Conservation (phyloP, 2,797 vertebrate species). For the Acridotheres tristis region DNA sequence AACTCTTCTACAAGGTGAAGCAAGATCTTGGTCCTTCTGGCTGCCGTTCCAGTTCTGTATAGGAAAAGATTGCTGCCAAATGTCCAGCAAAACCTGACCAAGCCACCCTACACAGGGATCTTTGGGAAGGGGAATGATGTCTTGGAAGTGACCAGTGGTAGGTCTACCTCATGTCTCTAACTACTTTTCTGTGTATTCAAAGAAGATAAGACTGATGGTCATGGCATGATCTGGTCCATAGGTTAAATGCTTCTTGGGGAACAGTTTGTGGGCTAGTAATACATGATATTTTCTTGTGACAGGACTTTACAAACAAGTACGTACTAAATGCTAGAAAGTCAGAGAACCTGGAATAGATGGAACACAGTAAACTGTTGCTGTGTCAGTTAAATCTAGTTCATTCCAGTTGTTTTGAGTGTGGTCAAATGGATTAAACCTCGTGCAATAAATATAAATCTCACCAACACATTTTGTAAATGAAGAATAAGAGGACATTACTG, state of each 20-base stretch:
- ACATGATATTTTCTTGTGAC: background rate
- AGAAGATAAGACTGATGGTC: rapidly evolving
- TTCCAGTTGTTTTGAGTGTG: background rate
- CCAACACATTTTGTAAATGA: background rate
- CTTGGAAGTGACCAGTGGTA: background rate
- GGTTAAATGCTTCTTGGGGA: background rate
- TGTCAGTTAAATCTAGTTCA: background rate
- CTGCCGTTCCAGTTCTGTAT: background rate
- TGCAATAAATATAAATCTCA: background rate
- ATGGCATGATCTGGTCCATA: background rate
- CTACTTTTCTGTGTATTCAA: background rate
- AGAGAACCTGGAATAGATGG: background rate
- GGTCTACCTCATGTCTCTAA: background rate
- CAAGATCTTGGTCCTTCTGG: background rate
- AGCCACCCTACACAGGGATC: background rate
- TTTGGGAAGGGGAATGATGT: background rate
- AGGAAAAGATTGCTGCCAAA: background rate
- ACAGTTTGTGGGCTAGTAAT: background rate
- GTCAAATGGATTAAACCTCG: background rate
- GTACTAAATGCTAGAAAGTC: background rate
- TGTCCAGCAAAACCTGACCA: background rate
- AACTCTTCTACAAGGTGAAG: background rate
- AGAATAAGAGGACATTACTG: background rate
- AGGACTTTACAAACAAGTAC: background rate
- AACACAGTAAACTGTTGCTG: background rate